Conservation (phyloP, 2,888 invertebrate species). For the Drosophila testacea region DNA sequence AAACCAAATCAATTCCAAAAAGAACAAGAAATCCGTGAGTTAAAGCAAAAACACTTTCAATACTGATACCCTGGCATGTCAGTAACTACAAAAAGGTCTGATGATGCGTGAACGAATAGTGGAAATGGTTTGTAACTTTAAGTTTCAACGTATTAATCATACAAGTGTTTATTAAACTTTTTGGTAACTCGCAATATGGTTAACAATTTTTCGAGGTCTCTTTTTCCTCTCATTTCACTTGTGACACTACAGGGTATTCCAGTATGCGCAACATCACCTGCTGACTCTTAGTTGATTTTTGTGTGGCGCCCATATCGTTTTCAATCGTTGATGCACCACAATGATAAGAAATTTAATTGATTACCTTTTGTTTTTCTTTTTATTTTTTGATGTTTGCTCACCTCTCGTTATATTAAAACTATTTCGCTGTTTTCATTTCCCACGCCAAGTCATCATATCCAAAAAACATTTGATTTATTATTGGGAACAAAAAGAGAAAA, state of each 20-base stretch:
- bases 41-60: conserved; percentile 63
- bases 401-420: conserved; percentile 71
- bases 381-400: conserved; percentile 33
- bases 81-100: not conserved
- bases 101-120: not conserved
- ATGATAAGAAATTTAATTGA: conserved; percentile 80
- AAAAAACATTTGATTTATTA: conserved; percentile 62
- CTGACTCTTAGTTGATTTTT: conserved; percentile 9
- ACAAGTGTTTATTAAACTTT: no score
- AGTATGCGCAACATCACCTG: conserved; percentile 6
- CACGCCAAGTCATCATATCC: conserved; percentile 71
- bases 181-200: no score
- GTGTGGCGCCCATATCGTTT: conserved; percentile 56
- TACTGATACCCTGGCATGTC: conserved; percentile 24
- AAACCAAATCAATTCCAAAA: conserved; percentile 41
- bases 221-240: not conserved
- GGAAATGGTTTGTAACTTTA: not conserved
- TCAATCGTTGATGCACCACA: conserved; percentile 71
- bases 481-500: conserved; percentile 65
- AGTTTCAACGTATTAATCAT: not conserved
- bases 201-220: no score
- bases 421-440: conserved; percentile 73
- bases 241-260: conserved; percentile 27
- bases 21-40: conserved; percentile 71
- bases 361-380: conserved; percentile 69